These are phyloP conservation scores for Anabas testudineus DNA, from an alignment of 2,797 vertebrate species.

Conservation along the genomic window DNA sequence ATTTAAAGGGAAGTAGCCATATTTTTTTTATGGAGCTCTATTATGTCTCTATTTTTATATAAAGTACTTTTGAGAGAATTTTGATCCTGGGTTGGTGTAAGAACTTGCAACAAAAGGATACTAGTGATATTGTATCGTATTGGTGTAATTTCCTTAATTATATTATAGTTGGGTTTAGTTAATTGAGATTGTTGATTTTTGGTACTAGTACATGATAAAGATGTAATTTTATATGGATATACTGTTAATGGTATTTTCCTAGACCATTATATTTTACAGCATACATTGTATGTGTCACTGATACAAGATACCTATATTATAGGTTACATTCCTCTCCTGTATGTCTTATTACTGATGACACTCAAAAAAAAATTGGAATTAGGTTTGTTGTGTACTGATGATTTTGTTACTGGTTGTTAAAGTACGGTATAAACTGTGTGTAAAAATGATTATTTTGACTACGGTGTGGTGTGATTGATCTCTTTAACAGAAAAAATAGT, in stretches of 20 bases:
- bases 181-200: not conserved
- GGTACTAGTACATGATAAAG: not conserved
- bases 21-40: not conserved
- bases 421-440: not conserved
- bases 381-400: too few species aligned
- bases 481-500: not conserved
- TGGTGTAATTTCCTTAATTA: not conserved
- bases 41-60: not conserved
- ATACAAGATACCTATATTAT: too few species aligned
- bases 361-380: too few species aligned
- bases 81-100: not conserved
- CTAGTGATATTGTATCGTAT: not conserved
- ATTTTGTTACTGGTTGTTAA: not conserved
- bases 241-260: not conserved
- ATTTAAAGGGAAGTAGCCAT: not conserved
- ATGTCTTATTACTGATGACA: too few species aligned
- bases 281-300: too few species aligned
- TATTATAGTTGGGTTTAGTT: not conserved
- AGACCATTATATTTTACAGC: not conserved
- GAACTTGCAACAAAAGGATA: not conserved
- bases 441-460: not conserved
- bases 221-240: not conserved
- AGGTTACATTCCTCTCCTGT: too few species aligned
- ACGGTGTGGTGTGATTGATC: not conserved
- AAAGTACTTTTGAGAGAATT: not conserved